A percentile compares a stretch with the other conserved stretches of the same genome.
phyloP scores from a whole-genome alignment of 2,797 vertebrate genomes.

The Dryobates pubescens region DNA sequence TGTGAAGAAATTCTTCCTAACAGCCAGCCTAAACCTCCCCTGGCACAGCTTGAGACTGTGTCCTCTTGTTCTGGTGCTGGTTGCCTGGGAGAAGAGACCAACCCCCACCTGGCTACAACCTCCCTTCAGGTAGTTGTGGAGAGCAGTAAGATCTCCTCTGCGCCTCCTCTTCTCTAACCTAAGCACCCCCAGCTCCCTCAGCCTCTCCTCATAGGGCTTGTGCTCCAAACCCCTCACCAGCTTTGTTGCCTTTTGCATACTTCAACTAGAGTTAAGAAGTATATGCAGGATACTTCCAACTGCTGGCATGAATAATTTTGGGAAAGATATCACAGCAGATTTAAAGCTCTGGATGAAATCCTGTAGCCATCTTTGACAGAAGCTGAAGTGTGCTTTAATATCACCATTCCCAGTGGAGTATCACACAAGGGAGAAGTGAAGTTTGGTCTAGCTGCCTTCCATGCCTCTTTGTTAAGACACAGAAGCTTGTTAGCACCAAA shows the following conservation, averaged over 20 bases:
- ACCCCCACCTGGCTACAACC: too few relatives aligned
- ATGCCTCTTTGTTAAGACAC: neutral
- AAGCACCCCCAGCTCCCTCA: too few relatives aligned
- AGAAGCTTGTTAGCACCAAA: neutral
- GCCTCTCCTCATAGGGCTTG: too few relatives aligned
- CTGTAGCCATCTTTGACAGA: neutral
- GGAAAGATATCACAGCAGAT: neutral
- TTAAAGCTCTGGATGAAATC: neutral
- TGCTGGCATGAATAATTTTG: neutral
- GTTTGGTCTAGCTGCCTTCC: neutral
- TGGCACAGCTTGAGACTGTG: too few relatives aligned
- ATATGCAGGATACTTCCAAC: neutral
- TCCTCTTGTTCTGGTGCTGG: too few relatives aligned
- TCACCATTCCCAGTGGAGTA: neutral
- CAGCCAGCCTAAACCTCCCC: too few relatives aligned
- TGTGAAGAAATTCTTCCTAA: too few relatives aligned
- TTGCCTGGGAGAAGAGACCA: too few relatives aligned
- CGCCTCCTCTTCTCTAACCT: too few relatives aligned
- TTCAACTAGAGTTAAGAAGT: neutral
- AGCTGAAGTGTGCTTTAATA: neutral
- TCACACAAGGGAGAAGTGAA: neutral
- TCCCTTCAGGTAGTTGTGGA: too few relatives aligned
- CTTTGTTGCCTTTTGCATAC: neutral
- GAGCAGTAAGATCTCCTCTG: too few relatives aligned
- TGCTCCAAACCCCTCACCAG: too few relatives aligned